Evolutionary conservation across 2,888 invertebrate species (phyloP).

Genomic region (Bombyx huttoni): DNA sequence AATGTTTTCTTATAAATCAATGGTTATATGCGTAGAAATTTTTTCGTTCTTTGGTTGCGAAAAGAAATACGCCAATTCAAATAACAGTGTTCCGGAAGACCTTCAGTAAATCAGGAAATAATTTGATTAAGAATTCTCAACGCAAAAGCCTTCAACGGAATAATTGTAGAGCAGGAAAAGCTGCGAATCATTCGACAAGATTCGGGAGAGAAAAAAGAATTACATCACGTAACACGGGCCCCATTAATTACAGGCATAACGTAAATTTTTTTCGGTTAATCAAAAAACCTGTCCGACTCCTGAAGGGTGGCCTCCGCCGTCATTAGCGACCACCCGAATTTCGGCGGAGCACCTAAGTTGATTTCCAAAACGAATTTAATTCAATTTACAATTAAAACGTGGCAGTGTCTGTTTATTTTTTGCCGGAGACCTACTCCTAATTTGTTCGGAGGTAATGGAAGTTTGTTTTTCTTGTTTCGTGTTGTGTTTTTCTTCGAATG

Average conservation of each 20-base stretch:
- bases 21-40: not conserved
- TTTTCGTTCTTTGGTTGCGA: not conserved
- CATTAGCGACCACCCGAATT: constrained; percentile 38
- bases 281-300: constrained; percentile 48
- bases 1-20: not conserved
- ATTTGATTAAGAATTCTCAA: constrained; percentile 8
- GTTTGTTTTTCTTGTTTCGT: constrained; percentile 28
- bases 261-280: constrained; percentile 45
- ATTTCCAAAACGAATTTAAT: constrained; percentile 52
- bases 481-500: constrained; percentile 19
- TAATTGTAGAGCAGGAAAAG: constrained; percentile 12
- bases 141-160: constrained; percentile 18
- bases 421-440: constrained; percentile 39
- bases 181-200: constrained; percentile 24
- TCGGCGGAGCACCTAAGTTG: constrained; percentile 39
- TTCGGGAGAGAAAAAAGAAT: constrained; percentile 9
- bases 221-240: constrained; percentile 28
- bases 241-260: constrained; percentile 50
- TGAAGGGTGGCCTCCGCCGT: constrained; percentile 23
- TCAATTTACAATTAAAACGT: constrained; percentile 64
- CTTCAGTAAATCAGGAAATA: constrained; percentile 3
- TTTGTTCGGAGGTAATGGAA: constrained; percentile 31
- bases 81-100: constrained; percentile 1
- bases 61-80: not conserved
- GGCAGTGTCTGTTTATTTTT: constrained; percentile 46